phyloP scores from a whole-genome alignment of 2,113 vertebrate species.

The Oryzias celebensis region DNA sequence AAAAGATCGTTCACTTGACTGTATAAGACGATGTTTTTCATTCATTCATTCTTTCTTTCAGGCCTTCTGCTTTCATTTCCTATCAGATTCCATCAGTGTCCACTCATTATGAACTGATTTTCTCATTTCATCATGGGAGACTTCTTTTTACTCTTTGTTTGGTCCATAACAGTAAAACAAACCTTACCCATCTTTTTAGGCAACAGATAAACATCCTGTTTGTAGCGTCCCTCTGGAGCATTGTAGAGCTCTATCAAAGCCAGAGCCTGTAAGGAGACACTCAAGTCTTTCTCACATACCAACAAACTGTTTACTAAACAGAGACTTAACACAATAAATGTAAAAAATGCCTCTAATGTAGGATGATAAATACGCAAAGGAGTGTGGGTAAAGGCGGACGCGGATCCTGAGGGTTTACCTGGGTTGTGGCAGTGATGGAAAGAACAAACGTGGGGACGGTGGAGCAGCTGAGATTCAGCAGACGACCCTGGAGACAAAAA shows the following conservation, averaged over 20 bases:
- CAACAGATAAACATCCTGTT: conserved; percentile 93
- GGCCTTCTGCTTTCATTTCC: too few species aligned
- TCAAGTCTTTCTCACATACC: not conserved
- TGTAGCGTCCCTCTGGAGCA: conserved; percentile 93
- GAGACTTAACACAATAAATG: not conserved
- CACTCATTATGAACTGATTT: too few species aligned
- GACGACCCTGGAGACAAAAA: conserved; percentile 77
- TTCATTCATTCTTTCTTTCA: too few species aligned
- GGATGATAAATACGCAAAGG: not conserved
- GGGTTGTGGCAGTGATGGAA: conserved; percentile 96
- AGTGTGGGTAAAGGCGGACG: not conserved
- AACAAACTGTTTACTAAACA: not conserved
- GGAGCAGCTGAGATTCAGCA: conserved; percentile 95
- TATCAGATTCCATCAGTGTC: too few species aligned
- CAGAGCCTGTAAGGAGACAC: conserved; percentile 78
- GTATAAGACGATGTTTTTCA: too few species aligned
- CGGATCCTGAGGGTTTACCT: conserved; percentile 67
- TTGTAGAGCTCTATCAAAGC: conserved; percentile 96
- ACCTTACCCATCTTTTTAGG: conserved; percentile 96
- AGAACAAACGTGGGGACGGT: conserved; percentile 96
- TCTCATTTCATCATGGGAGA: too few species aligned
- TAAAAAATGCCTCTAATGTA: not conserved
- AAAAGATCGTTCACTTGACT: too few species aligned
- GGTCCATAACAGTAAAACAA: not conserved
- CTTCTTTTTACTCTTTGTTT: too few species aligned